Evolutionary conservation across 2,797 vertebrate genomes (phyloP).

Genomic region (Clarias platycephalus): DNA sequence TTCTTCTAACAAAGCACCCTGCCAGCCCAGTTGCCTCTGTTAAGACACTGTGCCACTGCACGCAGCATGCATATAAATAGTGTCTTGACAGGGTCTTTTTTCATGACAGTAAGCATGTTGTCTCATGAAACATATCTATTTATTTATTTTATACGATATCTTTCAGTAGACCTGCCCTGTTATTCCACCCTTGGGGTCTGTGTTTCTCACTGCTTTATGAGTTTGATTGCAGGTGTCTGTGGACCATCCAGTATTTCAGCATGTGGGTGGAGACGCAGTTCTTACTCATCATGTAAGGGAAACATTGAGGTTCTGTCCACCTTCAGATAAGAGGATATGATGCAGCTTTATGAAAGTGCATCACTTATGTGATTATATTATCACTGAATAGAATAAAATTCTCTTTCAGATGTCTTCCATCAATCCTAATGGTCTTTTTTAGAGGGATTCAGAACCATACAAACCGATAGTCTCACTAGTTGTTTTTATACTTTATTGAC

Average conservation of each 20-base stretch:
- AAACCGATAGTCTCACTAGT: conserved; percentile 26
- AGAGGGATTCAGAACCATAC: neutral
- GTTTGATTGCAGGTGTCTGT: conserved; percentile 35
- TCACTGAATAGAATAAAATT: conserved; percentile 4
- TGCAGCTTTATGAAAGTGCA: conserved; percentile 20
- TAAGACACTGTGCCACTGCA: neutral
- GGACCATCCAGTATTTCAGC: conserved; percentile 24
- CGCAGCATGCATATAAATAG: neutral
- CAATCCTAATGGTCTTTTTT: conserved; percentile 14
- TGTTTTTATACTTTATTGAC: conserved; percentile 4
- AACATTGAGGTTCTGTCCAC: conserved; percentile 19
- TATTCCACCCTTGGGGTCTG: conserved; percentile 2
- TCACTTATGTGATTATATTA: neutral
- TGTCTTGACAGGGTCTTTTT: conserved; percentile 3
- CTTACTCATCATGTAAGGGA: conserved; percentile 31
- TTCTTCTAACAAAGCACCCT: neutral
- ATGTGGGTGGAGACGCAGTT: conserved; percentile 30
- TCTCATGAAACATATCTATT: neutral
- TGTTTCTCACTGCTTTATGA: conserved; percentile 14
- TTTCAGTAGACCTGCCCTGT: neutral
- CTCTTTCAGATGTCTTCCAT: conserved; percentile 19
- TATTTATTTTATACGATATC: conserved; percentile 4
- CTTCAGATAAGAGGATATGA: conserved; percentile 6
- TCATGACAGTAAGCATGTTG: conserved; percentile 17
- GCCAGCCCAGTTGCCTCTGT: neutral